Evolutionary conservation across 2,797 vertebrate genomes (phyloP).

Genomic region (Rachycentron canadum): DNA sequence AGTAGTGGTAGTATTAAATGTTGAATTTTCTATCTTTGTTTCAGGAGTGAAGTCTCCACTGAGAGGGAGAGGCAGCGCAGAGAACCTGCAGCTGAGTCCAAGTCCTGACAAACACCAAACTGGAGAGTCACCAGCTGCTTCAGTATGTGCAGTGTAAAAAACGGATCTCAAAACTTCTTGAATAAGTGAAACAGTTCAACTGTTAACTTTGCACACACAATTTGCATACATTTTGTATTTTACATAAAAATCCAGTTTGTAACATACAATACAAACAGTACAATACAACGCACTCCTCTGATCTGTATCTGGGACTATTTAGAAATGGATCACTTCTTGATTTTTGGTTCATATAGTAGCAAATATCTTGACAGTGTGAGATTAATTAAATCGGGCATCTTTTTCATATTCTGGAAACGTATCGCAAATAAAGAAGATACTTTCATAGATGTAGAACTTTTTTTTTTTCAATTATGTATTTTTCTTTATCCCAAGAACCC

Average conservation of each 20-base stretch:
- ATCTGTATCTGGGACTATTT: too few relatives aligned
- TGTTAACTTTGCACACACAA: not conserved
- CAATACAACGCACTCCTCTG: too few relatives aligned
- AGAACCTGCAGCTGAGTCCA: slow-evolving; percentile 90
- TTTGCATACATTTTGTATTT: not conserved
- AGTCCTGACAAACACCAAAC: slow-evolving; percentile 85
- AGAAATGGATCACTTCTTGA: too few relatives aligned
- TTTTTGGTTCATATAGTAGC: not conserved
- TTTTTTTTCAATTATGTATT: not conserved
- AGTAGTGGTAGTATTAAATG: not conserved
- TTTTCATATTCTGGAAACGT: not conserved
- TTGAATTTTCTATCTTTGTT: slow-evolving; percentile 31
- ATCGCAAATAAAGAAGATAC: not conserved
- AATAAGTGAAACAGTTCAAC: not conserved
- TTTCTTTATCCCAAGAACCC: not conserved
- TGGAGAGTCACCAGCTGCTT: slow-evolving; percentile 19
- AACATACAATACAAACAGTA: not conserved
- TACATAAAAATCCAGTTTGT: not conserved
- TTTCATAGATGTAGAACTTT: not conserved
- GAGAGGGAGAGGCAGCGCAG: slow-evolving; percentile 87
- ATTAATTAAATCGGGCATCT: not conserved
- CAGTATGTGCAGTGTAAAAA: slow-evolving; percentile 47
- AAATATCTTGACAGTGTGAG: not conserved
- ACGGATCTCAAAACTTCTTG: not conserved
- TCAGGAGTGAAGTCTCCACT: slow-evolving; percentile 85